Base-by-base conservation (phyloP, 2,888 invertebrate species). In the Helobdella robusta region DNA sequence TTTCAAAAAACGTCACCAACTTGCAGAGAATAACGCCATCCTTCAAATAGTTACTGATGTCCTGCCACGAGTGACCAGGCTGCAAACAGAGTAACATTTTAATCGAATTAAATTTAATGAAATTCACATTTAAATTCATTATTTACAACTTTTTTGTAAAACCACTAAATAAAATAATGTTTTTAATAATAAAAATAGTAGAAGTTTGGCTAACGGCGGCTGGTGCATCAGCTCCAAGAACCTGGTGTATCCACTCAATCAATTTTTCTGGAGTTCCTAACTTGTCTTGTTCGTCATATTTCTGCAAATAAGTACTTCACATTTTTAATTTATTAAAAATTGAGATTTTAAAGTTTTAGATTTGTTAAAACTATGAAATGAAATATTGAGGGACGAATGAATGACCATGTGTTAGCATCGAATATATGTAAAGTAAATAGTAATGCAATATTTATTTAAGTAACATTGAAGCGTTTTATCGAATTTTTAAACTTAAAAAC, bases 21-120 rank as follows among this genome's bases (percentile, higher is more conserved):
- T 74, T 75, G 75, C 76, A 76, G 40, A 76, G 68, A 63, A 72
- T 68, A 30, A 74, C 73, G 50, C 76, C 76, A 59, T 75, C 73
- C 66, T 64, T 63, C 2, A 69, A 54, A 40, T 66, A 65, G 35
- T 20, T 44, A 40, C 66, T 62, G 25, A 69, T 66, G n/a, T 66
- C 50, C 56, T 64, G 61, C 69, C 69, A 69, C n/a, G 46, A 40
- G 28, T 20, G 2, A 44, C 67, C 64, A 46, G 67, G 28, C 68
- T 68, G 52, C n/a, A 1, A 5, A 2, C n/a, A 20, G 20, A 54
- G 4, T 54, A 40, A 40, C 11, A n/a, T n/a, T n/a, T n/a, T n/a
- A n/a, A n/a, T n/a, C n/a, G n/a, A n/a, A n/a, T n/a, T n/a, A n/a
- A n/a, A n/a, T n/a, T n/a, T n/a, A n/a, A n/a, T n/a, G n/a, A n/a